Conservation (phyloP, 2,113 vertebrate genomes). For the Patagioenas fasciata region DNA sequence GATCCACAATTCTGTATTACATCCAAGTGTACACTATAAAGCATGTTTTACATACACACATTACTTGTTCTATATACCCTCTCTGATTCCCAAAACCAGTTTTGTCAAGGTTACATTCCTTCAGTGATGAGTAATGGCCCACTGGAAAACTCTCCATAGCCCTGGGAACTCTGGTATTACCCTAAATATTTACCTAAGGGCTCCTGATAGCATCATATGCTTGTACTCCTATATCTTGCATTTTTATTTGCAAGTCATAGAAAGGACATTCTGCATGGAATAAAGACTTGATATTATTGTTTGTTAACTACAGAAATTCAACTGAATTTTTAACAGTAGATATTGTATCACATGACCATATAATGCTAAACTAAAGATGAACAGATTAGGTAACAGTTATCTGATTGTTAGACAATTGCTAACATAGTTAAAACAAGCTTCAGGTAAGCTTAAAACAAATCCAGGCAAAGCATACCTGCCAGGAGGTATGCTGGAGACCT, state of each 20-base stretch:
- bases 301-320: neutral
- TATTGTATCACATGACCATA: neutral
- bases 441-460: neutral
- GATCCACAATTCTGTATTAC: neutral
- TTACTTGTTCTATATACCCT: neutral
- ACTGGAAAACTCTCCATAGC: neutral
- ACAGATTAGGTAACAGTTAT: neutral
- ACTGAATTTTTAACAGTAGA: neutral
- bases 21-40: neutral
- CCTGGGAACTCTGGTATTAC: neutral
- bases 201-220: neutral
- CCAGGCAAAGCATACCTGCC: neutral
- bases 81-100: neutral
- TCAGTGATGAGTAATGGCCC: neutral
- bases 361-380: neutral
- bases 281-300: neutral
- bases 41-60: neutral
- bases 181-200: neutral
- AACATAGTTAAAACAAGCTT: neutral
- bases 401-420: neutral
- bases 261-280: neutral
- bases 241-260: neutral
- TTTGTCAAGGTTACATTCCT: neutral
- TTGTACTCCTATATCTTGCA: neutral
- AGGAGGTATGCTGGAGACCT: neutral